These are phyloP conservation scores for Parazoanthus swiftii DNA, from an alignment of 92 coral and sea anemone species.

Conservation along the genomic window DNA sequence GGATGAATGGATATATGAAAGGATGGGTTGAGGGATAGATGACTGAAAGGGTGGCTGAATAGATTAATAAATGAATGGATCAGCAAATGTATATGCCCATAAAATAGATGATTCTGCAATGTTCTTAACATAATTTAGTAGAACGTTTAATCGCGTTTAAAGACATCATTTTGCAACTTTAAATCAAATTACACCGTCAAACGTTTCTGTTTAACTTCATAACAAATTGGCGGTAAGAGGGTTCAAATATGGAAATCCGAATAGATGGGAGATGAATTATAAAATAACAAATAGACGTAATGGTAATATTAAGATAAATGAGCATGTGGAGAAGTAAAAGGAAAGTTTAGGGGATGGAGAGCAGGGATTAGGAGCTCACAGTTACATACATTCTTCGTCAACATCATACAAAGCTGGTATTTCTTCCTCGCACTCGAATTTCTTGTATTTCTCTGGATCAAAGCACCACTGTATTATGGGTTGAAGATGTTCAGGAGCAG, in stretches of 20 bases:
- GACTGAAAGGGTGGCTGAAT: background rate
- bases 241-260: too few species aligned
- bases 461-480: slow-evolving; percentile 52
- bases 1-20: background rate
- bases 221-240: too few species aligned
- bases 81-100: background rate
- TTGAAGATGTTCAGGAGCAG: slow-evolving; percentile 57
- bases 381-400: slow-evolving; percentile 32
- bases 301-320: too few species aligned
- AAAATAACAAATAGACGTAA: too few species aligned
- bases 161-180: too few species aligned
- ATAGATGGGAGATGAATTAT: too few species aligned
- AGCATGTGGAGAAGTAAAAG: too few species aligned
- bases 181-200: too few species aligned
- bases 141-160: too few species aligned
- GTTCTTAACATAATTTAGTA: too few species aligned
- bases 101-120: background rate
- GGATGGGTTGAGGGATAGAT: background rate
- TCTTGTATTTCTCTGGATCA: slow-evolving; percentile 38
- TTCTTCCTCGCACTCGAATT: slow-evolving; percentile 10
- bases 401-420: background rate
- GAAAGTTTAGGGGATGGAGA: too few species aligned
- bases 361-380: background rate
- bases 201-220: too few species aligned
- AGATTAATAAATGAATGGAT: background rate